Base-by-base conservation (phyloP, 2,888 invertebrate species). In the Athetis lepigone region DNA sequence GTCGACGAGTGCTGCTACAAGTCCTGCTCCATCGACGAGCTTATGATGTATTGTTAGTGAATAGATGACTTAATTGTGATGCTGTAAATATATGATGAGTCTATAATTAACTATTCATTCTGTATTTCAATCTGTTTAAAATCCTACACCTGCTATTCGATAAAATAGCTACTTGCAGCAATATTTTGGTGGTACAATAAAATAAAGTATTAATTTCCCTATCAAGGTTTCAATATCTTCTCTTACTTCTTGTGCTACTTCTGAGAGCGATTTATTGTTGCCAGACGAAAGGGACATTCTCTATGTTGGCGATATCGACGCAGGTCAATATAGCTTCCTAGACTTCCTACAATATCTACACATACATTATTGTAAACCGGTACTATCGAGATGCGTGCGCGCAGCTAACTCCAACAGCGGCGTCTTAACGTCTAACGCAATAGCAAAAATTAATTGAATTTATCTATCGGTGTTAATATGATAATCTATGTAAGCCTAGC, bases 1-100 rank as follows among this genome's bases (percentile, higher is more conserved):
- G 80, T 79, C 4, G 62, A 79, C 7, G 85, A 87, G 55, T 86
- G 86, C 76, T 87, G 86, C 49, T 76, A 80, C 3, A 82, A 84
- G 13, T 54, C 82, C 2, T 86, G 86, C 37, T 74, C 81, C 4
- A 16, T 83, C 0, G 65, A 81, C 3, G 83, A 81, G 36, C 66
- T 86, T 23, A 51, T 81, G 27, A 50, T 51, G 1, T 85, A 84
- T 46, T 85, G 84, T 39, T 75, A 74, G 40, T n/a, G 25, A 18
- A 16, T 29, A 39, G 13, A n/a, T n/a, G 9, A 11, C 40, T 36
- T 40, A 23, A 54, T 36, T 49, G 43, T 47, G 37, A 65, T 42
- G 18, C 8, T 60, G 39, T 58, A 54, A 57, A 72, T 55, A 65
- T 47, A 65, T 43, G 21, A 37, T 9, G 8, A 27, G 39, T 42